Base-by-base conservation (phyloP, 2,888 invertebrate species). In the Leucophenga maculata region DNA sequence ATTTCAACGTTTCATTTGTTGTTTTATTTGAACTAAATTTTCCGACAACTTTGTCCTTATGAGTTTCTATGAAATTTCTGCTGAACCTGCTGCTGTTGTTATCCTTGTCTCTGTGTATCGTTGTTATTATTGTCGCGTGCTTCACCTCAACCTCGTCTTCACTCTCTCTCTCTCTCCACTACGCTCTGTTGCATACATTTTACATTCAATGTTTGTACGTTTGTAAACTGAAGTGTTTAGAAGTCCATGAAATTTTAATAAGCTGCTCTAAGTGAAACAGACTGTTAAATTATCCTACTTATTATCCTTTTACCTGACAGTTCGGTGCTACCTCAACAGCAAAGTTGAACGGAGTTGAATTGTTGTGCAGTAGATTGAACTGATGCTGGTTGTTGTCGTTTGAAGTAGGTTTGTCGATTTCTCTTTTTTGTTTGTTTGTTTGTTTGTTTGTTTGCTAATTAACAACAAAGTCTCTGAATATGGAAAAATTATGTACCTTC, bases 241-340 rank as follows among this genome's bases (percentile, higher is more conserved):
- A 73, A 76, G 70, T 73, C 76, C 74, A 78, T 83, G 72, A 78
- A 81, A 78, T 83, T 82, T 80, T 78, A 80, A 79, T 79, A 82
- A 76, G 76, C 77, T 69, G 50, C 54, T 54, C 70, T 74, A 74
- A 75, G 74, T 72, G 68, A 76, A 82, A 73, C 80, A 71, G 78
- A 72, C 71, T 76, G 71, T 69, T 71, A 72, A 76, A 78, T 76
- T 71, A 69, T 74, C 67, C 69, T 65, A 64, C 44, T 57, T 60
- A 66, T 67, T 64, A 70, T 64, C 20, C 62, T n/a, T 46, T 50
- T 18, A 50, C 18, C 50, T 50, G 16, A 50, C 50, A 18, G 16
- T 50, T 18, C 6, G 1, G 50, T 18, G 13, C 50, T 50, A 18
- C 50, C 50, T n/a, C 50, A n/a, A 18, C 50, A 50, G 16, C 50